Base-by-base conservation (phyloP, 2,888 invertebrate species). In the Mallateleia sp. region DNA sequence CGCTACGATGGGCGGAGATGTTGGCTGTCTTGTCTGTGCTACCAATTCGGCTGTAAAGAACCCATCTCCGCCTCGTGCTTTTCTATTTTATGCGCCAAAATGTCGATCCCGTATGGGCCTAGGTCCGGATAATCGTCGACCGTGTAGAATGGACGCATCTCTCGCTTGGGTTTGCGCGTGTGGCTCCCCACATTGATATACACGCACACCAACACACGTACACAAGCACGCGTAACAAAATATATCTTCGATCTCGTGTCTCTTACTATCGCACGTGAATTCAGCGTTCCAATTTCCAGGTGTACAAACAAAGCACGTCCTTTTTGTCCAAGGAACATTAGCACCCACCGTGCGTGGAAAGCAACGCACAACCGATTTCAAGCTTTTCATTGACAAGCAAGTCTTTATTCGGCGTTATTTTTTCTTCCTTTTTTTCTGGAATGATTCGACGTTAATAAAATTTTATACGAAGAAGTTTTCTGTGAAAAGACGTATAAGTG, bases 1-100 rank as follows among this genome's bases (percentile, higher is more conserved):
- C 88, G 85, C 84, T 71, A 82, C 90, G 87, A 92, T 92, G 91
- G 93, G 92, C 93, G 92, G 92, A 90, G 92, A 92, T 94, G 94
- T 94, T 92, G 93, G 92, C 93, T 93, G 94, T 94, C 94, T 93
- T 93, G 94, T 93, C 90, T 85, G 91, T 91, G 94, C 94, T 94
- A 94, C 93, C 93, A 92, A 91, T 92, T 92, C 90, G 92, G 82
- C 92, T 92, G 91, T 93, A 92, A 94, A 91, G 92, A 93, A 92
- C 92, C 92, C 89, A 91, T 92, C 92, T 91, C 88, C 88, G 89
- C 90, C 90, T 89, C 88, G 91, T 92, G 90, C 91, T 92, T 92
- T 93, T 88, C 88, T 89, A 92, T 90, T 91, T 92, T 90, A 89
- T 85, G 69, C 85, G 84, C 89, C 87, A 89, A 91, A 91, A 91